Conservation (phyloP, 2,113 vertebrate species). For the Epinephelus lanceolatus region DNA sequence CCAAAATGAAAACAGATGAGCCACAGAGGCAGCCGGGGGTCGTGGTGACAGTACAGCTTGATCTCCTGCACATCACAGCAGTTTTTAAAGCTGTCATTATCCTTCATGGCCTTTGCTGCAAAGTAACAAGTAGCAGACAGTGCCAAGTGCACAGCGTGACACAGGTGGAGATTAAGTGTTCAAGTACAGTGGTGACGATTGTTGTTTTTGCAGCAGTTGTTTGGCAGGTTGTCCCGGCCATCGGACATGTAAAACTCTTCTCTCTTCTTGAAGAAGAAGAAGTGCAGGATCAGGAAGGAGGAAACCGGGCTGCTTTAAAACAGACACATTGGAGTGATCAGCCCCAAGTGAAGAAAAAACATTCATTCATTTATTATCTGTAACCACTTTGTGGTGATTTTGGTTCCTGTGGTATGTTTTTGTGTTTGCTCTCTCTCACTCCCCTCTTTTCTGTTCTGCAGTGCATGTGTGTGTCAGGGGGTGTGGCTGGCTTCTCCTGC, state of each 20-base stretch:
- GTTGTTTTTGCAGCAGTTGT: background rate
- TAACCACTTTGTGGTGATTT: no score
- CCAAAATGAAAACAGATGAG: background rate
- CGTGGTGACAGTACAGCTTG: constrained; percentile 26
- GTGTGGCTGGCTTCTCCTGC: no score
- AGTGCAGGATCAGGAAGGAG: no score
- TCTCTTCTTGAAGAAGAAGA: no score
- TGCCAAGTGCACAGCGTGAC: constrained; percentile 2
- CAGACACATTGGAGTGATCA: no score
- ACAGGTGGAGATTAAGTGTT: background rate
- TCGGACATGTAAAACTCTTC: background rate
- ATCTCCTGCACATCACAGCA: background rate
- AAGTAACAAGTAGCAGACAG: background rate
- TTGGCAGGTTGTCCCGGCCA: background rate
- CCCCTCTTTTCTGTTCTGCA: no score
- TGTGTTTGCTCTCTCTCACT: no score
- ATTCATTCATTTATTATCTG: no score
- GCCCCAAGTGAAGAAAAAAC: no score
- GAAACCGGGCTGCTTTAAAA: no score
- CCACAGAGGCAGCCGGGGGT: background rate
- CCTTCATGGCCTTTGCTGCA: background rate
- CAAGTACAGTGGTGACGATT: background rate
- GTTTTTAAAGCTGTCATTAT: background rate
- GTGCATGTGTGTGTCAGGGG: no score
- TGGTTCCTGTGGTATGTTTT: no score